A percentile compares a stretch with the other conserved stretches of the same genome.
phyloP scores from a whole-genome alignment of 2,113 vertebrate genomes.

The Ailuropoda melanoleuca region DNA sequence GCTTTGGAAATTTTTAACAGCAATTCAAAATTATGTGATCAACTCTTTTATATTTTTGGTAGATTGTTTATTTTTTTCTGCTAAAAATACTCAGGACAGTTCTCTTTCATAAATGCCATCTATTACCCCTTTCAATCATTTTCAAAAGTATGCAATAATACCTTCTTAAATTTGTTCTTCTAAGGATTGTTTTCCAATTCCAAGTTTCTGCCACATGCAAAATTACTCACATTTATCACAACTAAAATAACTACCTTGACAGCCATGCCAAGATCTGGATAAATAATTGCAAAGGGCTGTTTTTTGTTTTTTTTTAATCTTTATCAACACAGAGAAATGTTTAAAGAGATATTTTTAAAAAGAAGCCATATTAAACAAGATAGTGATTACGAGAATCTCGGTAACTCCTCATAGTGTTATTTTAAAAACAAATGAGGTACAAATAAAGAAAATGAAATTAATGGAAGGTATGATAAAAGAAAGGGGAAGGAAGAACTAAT shows the following conservation, averaged over 20 bases:
- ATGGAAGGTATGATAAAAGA: not conserved
- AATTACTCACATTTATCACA: not conserved
- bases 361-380: not conserved
- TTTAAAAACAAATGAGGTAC: not conserved
- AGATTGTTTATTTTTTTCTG: slow-evolving; percentile 1
- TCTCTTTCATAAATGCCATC: not conserved
- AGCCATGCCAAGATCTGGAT: not conserved
- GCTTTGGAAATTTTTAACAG: not conserved
- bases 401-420: not conserved
- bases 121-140: not conserved
- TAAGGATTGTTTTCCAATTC: not conserved
- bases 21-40: not conserved
- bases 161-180: not conserved
- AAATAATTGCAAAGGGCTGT: not conserved
- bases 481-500: not conserved
- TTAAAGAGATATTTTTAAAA: not conserved
- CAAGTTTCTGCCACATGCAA: slow-evolving; percentile 4
- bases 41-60: not conserved
- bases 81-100: slow-evolving; percentile 14
- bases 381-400: not conserved
- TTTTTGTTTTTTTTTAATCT: not conserved
- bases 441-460: not conserved
- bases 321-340: not conserved
- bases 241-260: not conserved
- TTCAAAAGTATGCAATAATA: not conserved